Conservation (phyloP, 2,888 invertebrate species). For the Dryomyza anilis region DNA sequence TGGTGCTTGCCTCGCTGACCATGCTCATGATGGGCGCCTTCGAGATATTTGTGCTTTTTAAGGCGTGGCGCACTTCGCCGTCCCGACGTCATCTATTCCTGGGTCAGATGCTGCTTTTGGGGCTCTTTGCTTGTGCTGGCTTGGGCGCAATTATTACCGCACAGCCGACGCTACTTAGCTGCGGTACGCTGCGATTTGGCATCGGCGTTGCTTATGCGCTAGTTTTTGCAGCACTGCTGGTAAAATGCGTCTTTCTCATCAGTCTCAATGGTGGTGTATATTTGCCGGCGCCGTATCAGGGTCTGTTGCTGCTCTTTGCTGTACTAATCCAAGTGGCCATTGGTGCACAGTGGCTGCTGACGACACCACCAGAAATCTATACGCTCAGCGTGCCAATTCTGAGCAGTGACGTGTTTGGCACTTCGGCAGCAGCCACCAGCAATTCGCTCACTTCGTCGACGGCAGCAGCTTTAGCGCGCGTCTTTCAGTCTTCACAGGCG, state of each 20-base stretch:
- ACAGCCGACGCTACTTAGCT: slow-evolving; percentile 78
- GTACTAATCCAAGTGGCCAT: slow-evolving; percentile 88
- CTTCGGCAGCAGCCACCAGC: slow-evolving; percentile 48
- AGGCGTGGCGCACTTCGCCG: slow-evolving; percentile 81
- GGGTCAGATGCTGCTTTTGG: slow-evolving; percentile 84
- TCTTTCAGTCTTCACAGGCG: slow-evolving; percentile 12
- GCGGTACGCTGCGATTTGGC: slow-evolving; percentile 81
- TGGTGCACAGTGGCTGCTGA: slow-evolving; percentile 82
- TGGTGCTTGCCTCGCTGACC: slow-evolving; percentile 81
- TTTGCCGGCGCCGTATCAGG: slow-evolving; percentile 90
- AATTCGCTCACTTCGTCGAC: slow-evolving; percentile 38
- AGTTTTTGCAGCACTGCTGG: slow-evolving; percentile 88
- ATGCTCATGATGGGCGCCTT: slow-evolving; percentile 86
- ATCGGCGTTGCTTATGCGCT: slow-evolving; percentile 83
- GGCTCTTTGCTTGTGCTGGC: slow-evolving; percentile 80
- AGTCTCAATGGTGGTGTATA: slow-evolving; percentile 91
- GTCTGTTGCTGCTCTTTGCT: slow-evolving; percentile 85
- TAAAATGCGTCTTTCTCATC: slow-evolving; percentile 91
- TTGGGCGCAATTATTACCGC: slow-evolving; percentile 79
- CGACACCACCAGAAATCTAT: slow-evolving; percentile 73
- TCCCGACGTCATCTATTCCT: slow-evolving; percentile 84
- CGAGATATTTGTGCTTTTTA: slow-evolving; percentile 87
- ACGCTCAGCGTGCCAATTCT: slow-evolving; percentile 60
- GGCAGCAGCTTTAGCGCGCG: slow-evolving; percentile 38
- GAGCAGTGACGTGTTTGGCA: slow-evolving; percentile 46